A percentile compares a stretch with the other conserved stretches of the same genome.
Conservation (phyloP, 2,888 invertebrate species). For the Caenorhabditis sp. region DNA sequence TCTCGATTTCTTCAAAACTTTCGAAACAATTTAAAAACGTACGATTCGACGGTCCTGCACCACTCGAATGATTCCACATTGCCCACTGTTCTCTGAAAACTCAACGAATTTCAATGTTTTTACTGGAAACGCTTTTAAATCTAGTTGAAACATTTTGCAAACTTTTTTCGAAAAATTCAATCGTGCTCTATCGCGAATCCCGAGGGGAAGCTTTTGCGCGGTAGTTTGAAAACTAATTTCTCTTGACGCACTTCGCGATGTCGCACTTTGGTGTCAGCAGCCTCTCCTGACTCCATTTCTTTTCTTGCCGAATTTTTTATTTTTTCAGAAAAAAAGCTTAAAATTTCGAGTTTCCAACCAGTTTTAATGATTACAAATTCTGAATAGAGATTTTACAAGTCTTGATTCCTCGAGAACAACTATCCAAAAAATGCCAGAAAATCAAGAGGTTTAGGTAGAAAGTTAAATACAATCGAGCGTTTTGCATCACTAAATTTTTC, state of each 20-base stretch:
- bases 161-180: neutral
- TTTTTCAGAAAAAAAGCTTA: neutral
- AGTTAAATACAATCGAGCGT: neutral
- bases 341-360: neutral
- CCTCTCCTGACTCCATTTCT: conserved; percentile 1
- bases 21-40: neutral
- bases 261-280: conserved; percentile 7
- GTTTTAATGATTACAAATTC: neutral
- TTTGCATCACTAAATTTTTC: neutral
- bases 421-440: neutral
- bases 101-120: neutral
- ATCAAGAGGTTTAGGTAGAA: neutral
- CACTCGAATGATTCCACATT: neutral
- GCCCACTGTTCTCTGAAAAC: neutral
- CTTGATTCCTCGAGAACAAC: no score
- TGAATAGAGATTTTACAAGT: no score
- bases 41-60: neutral
- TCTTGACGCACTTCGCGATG: conserved; percentile 23
- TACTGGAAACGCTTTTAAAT: neutral
- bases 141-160: conserved; percentile 4
- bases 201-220: neutral
- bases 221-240: conserved; percentile 13
- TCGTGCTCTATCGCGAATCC: conserved; percentile 14
- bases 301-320: conserved; percentile 1
- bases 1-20: neutral